Evolutionary conservation across 2,113 vertebrate species (phyloP), one percentile per base, ranked within the genome.

Genomic region (Callaeas wilsoni): DNA sequence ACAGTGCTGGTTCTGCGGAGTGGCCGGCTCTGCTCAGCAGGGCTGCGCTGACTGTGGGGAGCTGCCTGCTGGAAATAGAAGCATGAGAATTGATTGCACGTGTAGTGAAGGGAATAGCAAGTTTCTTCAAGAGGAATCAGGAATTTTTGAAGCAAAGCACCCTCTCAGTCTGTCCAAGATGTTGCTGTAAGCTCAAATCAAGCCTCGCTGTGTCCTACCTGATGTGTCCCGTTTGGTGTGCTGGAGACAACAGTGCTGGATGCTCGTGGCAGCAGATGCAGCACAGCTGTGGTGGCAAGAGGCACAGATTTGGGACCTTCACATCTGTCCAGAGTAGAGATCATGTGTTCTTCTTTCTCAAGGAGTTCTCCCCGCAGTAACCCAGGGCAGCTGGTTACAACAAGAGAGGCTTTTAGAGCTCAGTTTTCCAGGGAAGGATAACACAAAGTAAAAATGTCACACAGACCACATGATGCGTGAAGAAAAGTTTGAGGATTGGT

Each of bases 351-450:
- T 8, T 35, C 60, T 74, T 12, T 70, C 75, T 53, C 88, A 86
- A 62, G 23, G 18, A 13, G 12, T 7, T 83, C 8, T 84, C 42
- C 25, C 10, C 0, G 0, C 42, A 84, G 52, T 16, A 46, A 44
- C 1, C 37, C 44, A 56, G 60, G 44, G 47, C 68, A 78, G 73
- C 52, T 89, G 86, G 30, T 81, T 84, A 78, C 47, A 68, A 75
- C 50, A 92, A 92, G 82, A 78, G 39, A 90, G 52, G 65, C 44
- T 94, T 95, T 96, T 68, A 87, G 29, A 91, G 62, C n/a, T 92
- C 52, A 37, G 1, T 87, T 94, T 91, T 84, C 62, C 69, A 89
- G 84, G 65, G 74, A 71, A 81, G 32, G 84, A 52, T 56, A 91
- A 37, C 76, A 68, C 25, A 44, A 74, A 90, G 53, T 71, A 68